A percentile compares a stretch with the other conserved stretches of the same genome.
Conservation (phyloP, 2,888 invertebrate species). For the Strigamia maritima region DNA sequence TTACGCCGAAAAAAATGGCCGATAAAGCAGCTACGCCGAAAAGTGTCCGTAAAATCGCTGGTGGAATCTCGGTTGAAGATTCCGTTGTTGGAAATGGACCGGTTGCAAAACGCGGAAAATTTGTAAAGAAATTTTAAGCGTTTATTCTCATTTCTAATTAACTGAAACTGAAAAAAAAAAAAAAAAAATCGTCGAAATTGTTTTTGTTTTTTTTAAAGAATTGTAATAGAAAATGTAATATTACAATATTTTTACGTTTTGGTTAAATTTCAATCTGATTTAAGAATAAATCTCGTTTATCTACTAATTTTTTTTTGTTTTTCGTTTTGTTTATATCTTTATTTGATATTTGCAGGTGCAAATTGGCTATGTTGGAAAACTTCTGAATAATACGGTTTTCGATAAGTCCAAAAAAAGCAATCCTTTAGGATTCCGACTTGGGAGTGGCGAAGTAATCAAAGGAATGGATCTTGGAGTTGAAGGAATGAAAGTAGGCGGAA, state of each 20-base stretch:
- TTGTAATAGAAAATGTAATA: too few species aligned
- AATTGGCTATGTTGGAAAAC: slow-evolving; percentile 52
- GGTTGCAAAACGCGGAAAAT: slow-evolving; percentile 72
- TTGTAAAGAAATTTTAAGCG: slow-evolving; percentile 49
- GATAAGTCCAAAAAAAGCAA: slow-evolving; percentile 48
- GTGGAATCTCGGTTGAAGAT: slow-evolving; percentile 80
- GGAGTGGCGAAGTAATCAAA: slow-evolving; percentile 79
- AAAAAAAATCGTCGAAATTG: background rate
- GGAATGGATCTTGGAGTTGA: slow-evolving; percentile 84
- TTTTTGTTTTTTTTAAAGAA: too few species aligned
- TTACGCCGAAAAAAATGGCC: slow-evolving; percentile 33
- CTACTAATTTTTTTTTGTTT: background rate
- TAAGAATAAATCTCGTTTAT: background rate
- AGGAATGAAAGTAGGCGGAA: slow-evolving; percentile 76
- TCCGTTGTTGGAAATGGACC: slow-evolving; percentile 74
- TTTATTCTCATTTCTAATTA: background rate
- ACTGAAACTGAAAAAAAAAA: background rate
- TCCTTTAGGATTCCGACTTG: slow-evolving; percentile 75
- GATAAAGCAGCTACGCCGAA: slow-evolving; percentile 35
- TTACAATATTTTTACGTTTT: too few species aligned
- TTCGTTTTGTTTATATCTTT: background rate
- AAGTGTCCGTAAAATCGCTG: slow-evolving; percentile 54
- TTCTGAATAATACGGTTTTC: slow-evolving; percentile 51
- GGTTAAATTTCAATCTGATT: too few species aligned
- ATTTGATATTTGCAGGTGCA: slow-evolving; percentile 48